A percentile compares a stretch with the other conserved stretches of the same genome.
Evolutionary conservation across 2,113 vertebrate genomes (phyloP).

Genomic region (Trichechus manatus): DNA sequence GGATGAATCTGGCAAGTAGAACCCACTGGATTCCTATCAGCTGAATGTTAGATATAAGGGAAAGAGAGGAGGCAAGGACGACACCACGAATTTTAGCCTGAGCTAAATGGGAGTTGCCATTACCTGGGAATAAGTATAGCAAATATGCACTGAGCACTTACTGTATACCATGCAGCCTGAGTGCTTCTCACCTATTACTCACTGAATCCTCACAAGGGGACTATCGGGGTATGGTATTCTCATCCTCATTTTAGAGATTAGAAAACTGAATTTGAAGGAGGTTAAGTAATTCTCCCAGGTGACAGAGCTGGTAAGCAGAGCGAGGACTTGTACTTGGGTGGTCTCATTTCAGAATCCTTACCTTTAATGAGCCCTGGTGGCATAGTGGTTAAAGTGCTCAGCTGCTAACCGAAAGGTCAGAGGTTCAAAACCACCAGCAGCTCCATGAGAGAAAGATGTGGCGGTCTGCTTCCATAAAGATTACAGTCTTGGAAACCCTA

Average conservation of each 20-base stretch:
- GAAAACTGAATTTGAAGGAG: too few relatives aligned
- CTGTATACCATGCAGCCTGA: too few relatives aligned
- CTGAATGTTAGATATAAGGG: background rate
- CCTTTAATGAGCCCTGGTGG: too few relatives aligned
- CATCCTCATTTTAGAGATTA: background rate
- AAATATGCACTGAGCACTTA: background rate
- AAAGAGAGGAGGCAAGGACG: background rate
- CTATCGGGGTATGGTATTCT: background rate
- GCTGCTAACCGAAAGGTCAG: background rate
- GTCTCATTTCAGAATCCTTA: background rate
- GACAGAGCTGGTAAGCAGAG: background rate
- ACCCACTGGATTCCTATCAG: background rate
- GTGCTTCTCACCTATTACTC: too few relatives aligned
- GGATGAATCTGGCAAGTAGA: background rate
- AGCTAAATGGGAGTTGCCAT: background rate
- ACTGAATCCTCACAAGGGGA: background rate
- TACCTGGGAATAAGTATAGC: background rate
- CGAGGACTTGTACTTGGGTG: background rate
- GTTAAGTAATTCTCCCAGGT: background rate
- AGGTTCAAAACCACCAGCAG: background rate
- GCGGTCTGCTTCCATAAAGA: background rate
- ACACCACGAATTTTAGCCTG: background rate
- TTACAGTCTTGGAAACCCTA: background rate
- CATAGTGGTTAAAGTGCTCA: too few relatives aligned
- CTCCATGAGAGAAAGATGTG: background rate